phyloP scores from a whole-genome alignment of 2,797 vertebrate genomes.

The Remorina albescens region DNA sequence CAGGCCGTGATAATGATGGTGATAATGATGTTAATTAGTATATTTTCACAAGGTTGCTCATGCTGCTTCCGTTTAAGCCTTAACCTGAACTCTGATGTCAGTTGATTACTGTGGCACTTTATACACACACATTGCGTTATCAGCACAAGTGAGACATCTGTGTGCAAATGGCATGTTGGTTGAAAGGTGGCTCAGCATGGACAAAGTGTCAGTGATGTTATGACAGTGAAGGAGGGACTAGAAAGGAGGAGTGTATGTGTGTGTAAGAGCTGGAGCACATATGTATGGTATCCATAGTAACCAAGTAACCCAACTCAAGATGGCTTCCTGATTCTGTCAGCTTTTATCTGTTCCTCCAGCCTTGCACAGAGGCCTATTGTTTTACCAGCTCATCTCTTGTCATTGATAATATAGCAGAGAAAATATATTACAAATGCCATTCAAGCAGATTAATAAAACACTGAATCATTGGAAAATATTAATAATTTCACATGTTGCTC shows the following conservation, averaged over 20 bases:
- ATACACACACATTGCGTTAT: constrained; percentile 40
- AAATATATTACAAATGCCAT: constrained; percentile 13
- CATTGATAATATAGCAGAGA: constrained; percentile 2
- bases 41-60: constrained; percentile 43
- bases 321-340: constrained; percentile 53
- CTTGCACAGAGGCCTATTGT: not conserved
- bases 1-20: constrained; percentile 43
- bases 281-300: constrained; percentile 71
- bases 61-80: constrained; percentile 44
- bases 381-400: constrained; percentile 21
- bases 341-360: constrained; percentile 37
- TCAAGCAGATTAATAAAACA: constrained; percentile 29
- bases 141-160: constrained; percentile 87
- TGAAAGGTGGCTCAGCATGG: constrained; percentile 52
- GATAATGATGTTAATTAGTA: constrained; percentile 58
- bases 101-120: constrained; percentile 63
- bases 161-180: constrained; percentile 90
- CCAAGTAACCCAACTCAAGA: constrained; percentile 61
- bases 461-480: constrained; percentile 32
- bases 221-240: constrained; percentile 74
- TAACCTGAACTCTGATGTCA: constrained; percentile 63
- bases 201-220: constrained; percentile 69
- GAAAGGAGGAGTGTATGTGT: constrained; percentile 66
- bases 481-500: constrained; percentile 24
- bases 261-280: constrained; percentile 63